Conservation (phyloP, 2,888 invertebrate genomes). For the Hedychridium roseum region DNA sequence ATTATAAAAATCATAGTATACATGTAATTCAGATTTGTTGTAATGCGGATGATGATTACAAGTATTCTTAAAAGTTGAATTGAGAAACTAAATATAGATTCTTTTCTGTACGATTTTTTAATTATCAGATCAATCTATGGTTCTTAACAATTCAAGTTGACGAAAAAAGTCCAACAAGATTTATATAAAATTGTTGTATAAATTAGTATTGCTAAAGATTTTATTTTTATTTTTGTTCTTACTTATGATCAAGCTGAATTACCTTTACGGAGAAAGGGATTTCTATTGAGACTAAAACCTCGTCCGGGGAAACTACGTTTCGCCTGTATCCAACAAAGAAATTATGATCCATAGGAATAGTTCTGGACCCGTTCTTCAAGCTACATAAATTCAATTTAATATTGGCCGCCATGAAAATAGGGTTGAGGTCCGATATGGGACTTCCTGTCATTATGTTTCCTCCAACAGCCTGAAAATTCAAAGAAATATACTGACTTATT, state of each 20-base stretch:
- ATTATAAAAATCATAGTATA: slow-evolving; percentile 1
- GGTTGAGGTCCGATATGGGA: slow-evolving; percentile 96
- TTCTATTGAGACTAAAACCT: slow-evolving; percentile 81
- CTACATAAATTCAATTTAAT: slow-evolving; percentile 73
- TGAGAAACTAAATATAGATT: too few species aligned
- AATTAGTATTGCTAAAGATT: neutral
- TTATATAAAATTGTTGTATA: neutral
- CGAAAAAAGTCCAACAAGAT: too few species aligned
- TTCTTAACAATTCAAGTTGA: too few species aligned
- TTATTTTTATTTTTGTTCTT: neutral
- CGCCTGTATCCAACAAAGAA: slow-evolving; percentile 90
- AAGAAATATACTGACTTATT: too few species aligned
- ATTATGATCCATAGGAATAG: slow-evolving; percentile 74
- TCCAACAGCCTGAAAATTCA: slow-evolving; percentile 82
- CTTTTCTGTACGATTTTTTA: too few species aligned
- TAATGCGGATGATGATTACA: neutral
- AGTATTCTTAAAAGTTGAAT: neutral
- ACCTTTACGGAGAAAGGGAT: slow-evolving; percentile 72
- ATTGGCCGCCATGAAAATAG: slow-evolving; percentile 84
- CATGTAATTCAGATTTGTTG: neutral
- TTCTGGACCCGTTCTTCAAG: slow-evolving; percentile 66
- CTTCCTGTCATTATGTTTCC: slow-evolving; percentile 96
- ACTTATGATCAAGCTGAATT: too few species aligned
- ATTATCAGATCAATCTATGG: too few species aligned
- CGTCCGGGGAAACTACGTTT: slow-evolving; percentile 76